Conservation (phyloP, 2,888 invertebrate genomes). For the Epinotia demarniana region DNA sequence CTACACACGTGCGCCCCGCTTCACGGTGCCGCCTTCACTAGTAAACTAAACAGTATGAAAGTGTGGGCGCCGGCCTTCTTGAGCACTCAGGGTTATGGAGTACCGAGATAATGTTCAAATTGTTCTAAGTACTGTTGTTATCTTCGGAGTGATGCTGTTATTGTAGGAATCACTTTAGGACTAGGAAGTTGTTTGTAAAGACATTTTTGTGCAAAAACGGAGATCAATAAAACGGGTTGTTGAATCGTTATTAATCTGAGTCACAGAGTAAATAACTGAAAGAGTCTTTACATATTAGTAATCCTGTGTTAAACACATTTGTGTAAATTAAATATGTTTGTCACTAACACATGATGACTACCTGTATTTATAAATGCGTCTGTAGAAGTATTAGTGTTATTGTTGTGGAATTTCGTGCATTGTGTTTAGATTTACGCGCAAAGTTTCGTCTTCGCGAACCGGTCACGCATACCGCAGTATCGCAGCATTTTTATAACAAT, state of each 20-base stretch:
- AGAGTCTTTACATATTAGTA: constrained; percentile 25
- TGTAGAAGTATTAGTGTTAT: neutral
- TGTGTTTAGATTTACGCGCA: neutral
- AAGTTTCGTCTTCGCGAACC: neutral
- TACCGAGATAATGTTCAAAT: constrained; percentile 36
- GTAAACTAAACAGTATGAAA: constrained; percentile 43
- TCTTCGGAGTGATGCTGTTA: constrained; percentile 13
- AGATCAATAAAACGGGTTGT: neutral
- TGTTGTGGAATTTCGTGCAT: neutral
- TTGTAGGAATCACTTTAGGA: constrained; percentile 7
- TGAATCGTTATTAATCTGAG: constrained; percentile 5
- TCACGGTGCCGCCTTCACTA: constrained; percentile 35
- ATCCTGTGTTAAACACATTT: neutral
- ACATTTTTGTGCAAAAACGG: constrained; percentile 11
- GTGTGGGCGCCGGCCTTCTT: constrained; percentile 42
- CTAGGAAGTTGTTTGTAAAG: constrained; percentile 9
- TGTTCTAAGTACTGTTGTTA: constrained; percentile 34
- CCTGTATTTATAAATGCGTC: neutral
- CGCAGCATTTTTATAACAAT: neutral
- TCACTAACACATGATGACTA: neutral
- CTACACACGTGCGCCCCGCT: constrained; percentile 31
- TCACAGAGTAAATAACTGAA: neutral
- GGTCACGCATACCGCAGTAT: neutral
- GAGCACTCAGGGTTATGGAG: constrained; percentile 39
- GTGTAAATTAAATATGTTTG: neutral